phyloP scores from a whole-genome alignment of 2,888 invertebrate species.

The Tachina grossa region DNA sequence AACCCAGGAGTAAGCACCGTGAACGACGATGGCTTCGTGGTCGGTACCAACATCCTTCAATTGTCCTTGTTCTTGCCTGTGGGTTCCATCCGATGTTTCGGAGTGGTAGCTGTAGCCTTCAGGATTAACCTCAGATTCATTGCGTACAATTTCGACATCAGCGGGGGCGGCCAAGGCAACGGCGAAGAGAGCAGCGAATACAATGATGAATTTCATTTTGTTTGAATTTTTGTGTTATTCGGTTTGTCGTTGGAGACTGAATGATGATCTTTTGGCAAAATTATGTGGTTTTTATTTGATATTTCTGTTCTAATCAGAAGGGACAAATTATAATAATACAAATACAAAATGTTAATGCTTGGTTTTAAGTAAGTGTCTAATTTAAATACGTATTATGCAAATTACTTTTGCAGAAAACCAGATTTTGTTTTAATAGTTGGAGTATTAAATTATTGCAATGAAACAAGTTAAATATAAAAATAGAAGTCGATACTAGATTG shows the following conservation, averaged over 20 bases:
- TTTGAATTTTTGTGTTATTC: conserved; percentile 26
- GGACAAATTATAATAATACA: background rate
- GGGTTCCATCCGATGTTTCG: conserved; percentile 83
- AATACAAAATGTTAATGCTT: background rate
- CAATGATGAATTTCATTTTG: conserved; percentile 76
- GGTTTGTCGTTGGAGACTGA: conserved; percentile 26
- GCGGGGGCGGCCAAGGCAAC: conserved; percentile 74
- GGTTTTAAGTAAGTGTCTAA: background rate
- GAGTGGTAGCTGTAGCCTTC: conserved; percentile 64
- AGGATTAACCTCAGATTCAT: conserved; percentile 64
- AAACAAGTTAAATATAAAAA: background rate
- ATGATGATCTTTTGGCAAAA: conserved; percentile 3
- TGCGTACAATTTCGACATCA: conserved; percentile 72
- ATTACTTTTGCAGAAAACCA: background rate
- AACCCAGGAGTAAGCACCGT: conserved; percentile 84
- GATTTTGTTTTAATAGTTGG: background rate
- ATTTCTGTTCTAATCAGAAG: background rate
- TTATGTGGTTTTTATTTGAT: conserved; percentile 15
- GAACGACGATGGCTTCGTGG: conserved; percentile 83
- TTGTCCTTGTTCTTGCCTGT: conserved; percentile 83
- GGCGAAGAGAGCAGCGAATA: conserved; percentile 74
- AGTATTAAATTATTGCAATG: background rate
- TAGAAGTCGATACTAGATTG: background rate
- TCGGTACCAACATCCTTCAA: conserved; percentile 84
- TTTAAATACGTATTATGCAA: background rate